phyloP scores from a whole-genome alignment of 2,888 invertebrate genomes.

The Drosophila sordidula region DNA sequence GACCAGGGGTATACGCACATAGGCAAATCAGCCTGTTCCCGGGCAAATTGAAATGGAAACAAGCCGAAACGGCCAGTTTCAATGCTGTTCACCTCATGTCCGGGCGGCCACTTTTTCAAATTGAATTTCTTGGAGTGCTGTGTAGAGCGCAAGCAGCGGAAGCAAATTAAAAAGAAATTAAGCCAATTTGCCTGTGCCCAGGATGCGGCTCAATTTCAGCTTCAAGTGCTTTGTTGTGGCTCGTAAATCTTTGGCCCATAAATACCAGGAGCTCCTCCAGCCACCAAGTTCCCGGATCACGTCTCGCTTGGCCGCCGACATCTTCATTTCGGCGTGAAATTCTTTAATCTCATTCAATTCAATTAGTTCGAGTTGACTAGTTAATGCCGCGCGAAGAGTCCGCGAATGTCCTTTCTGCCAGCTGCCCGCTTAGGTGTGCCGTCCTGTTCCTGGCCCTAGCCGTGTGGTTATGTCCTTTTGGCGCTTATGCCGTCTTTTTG shows the following conservation, averaged over 20 bases:
- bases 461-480: slow-evolving; percentile 25
- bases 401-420: slow-evolving; percentile 58
- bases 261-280: slow-evolving; percentile 64
- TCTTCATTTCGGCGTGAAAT: slow-evolving; percentile 81
- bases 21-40: slow-evolving; percentile 42
- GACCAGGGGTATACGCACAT: slow-evolving; percentile 31
- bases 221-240: slow-evolving; percentile 68
- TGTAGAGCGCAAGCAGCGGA: slow-evolving; percentile 60
- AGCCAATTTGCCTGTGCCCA: slow-evolving; percentile 81
- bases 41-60: slow-evolving; percentile 58
- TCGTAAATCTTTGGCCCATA: slow-evolving; percentile 82
- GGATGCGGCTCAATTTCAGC: slow-evolving; percentile 75
- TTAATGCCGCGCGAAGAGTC: slow-evolving; percentile 67
- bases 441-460: neutral
- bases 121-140: slow-evolving; percentile 70
- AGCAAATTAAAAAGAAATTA: slow-evolving; percentile 85
- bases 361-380: slow-evolving; percentile 84
- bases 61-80: slow-evolving; percentile 41
- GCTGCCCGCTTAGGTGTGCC: slow-evolving; percentile 55
- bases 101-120: slow-evolving; percentile 74
- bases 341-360: slow-evolving; percentile 85
- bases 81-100: slow-evolving; percentile 59
- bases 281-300: slow-evolving; percentile 5
- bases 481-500: slow-evolving; percentile 39
- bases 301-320: slow-evolving; percentile 56